These are phyloP conservation scores for Cyprinus carpio DNA, from an alignment of 2,113 vertebrate genomes.

Conservation along the genomic window DNA sequence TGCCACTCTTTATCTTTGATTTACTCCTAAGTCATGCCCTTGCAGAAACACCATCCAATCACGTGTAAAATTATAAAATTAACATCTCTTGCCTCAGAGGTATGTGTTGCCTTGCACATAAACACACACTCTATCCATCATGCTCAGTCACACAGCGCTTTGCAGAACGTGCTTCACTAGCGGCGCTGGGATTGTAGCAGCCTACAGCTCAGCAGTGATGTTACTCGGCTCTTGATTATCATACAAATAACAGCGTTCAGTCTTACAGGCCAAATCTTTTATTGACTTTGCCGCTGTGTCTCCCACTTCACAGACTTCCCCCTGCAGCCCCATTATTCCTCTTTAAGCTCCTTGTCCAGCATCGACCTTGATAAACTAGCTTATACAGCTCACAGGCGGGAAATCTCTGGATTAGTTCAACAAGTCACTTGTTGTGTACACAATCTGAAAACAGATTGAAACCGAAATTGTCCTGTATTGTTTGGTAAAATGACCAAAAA, in stretches of 20 bases:
- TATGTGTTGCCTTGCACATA: background rate
- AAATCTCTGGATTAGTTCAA: constrained; percentile 6
- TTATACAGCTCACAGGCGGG: background rate
- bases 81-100: background rate
- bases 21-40: background rate
- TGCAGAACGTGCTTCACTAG: constrained; percentile 26
- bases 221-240: constrained; percentile 62
- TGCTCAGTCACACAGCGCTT: constrained; percentile 43
- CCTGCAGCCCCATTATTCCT: constrained; percentile 29
- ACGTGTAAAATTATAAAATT: constrained; percentile 27
- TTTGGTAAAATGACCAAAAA: background rate
- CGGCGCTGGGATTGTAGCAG: constrained; percentile 29
- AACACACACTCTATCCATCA: constrained; percentile 31
- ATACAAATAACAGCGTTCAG: constrained; percentile 68
- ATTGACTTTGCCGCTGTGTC: constrained; percentile 55
- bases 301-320: constrained; percentile 40
- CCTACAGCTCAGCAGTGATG: constrained; percentile 38
- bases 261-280: constrained; percentile 63
- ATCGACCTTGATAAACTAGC: constrained; percentile 33
- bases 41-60: constrained; percentile 19
- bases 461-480: background rate
- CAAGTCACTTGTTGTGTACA: constrained; percentile 9
- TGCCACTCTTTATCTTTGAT: constrained; percentile 1
- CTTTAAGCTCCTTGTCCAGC: constrained; percentile 36
- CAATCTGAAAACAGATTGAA: background rate